Percentiles rank a stretch among this genome's conserved stretches.
Evolutionary conservation across 2,113 vertebrate genomes (phyloP).

Genomic region (Meriones unguiculatus): DNA sequence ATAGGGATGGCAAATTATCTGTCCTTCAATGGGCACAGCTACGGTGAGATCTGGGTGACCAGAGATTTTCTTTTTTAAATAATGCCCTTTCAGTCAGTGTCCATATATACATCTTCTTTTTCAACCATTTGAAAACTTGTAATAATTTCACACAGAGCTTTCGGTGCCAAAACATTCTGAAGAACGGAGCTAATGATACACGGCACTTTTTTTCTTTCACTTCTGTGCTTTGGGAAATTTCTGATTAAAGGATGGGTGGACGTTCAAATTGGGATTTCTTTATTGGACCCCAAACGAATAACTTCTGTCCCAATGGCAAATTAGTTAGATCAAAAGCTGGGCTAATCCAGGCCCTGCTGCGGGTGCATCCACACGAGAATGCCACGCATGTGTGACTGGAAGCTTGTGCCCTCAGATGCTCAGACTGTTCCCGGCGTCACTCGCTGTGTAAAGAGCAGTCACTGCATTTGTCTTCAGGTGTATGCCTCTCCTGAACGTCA

Average conservation of each 20-base stretch:
- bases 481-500: slow-evolving; percentile 58
- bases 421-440: slow-evolving; percentile 77
- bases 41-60: slow-evolving; percentile 86
- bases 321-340: slow-evolving; percentile 83
- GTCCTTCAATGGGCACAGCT: slow-evolving; percentile 88
- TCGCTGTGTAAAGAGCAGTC: slow-evolving; percentile 70
- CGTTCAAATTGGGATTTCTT: slow-evolving; percentile 88
- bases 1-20: slow-evolving; percentile 86
- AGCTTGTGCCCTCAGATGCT: slow-evolving; percentile 81
- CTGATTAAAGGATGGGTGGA: slow-evolving; percentile 84
- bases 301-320: slow-evolving; percentile 87
- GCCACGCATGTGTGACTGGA: slow-evolving; percentile 82
- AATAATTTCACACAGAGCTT: slow-evolving; percentile 91
- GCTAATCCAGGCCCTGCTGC: slow-evolving; percentile 79
- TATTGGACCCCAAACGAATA: slow-evolving; percentile 86
- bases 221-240: slow-evolving; percentile 86
- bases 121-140: slow-evolving; percentile 88
- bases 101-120: slow-evolving; percentile 89
- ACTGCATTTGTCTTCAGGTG: slow-evolving; percentile 68
- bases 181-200: slow-evolving; percentile 89
- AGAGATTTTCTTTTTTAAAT: slow-evolving; percentile 90
- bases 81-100: slow-evolving; percentile 87
- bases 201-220: slow-evolving; percentile 87
- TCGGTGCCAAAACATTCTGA: slow-evolving; percentile 87
- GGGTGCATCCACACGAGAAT: slow-evolving; percentile 79